These are phyloP conservation scores for Coelopa frigida DNA, from an alignment of 1,140 invertebrate species.

Conservation along the genomic window DNA sequence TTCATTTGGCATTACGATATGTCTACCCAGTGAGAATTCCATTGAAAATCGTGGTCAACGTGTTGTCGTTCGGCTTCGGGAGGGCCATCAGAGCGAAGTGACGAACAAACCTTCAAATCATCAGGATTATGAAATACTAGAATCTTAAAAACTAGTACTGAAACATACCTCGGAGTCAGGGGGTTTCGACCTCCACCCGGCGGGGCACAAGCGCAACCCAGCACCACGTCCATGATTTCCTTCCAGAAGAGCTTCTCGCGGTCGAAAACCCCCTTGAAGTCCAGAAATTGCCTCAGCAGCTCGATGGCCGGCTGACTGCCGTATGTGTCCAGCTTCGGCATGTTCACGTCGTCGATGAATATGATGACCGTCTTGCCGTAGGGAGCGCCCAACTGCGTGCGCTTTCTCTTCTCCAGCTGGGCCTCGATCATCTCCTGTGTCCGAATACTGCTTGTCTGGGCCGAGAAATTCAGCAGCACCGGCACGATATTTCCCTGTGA, in stretches of 20 bases:
- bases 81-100: conserved; percentile 77
- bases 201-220: conserved; percentile 76
- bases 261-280: conserved; percentile 78
- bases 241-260: conserved; percentile 83
- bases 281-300: conserved; percentile 73
- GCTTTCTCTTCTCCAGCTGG: conserved; percentile 74
- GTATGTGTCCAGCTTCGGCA: conserved; percentile 77
- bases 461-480: conserved; percentile 77
- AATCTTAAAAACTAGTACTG: background rate
- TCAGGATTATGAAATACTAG: background rate
- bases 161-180: conserved; percentile 57
- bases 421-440: conserved; percentile 75
- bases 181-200: conserved; percentile 82
- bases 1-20: background rate
- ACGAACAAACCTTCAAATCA: conserved; percentile 54
- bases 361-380: conserved; percentile 69
- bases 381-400: conserved; percentile 74
- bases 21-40: conserved; percentile 47
- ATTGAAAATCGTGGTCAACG: conserved; percentile 72
- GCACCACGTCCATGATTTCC: conserved; percentile 73
- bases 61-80: conserved; percentile 64
- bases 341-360: conserved; percentile 84
- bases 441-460: conserved; percentile 74
- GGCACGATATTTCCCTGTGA: conserved; percentile 59
- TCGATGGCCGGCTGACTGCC: conserved; percentile 87